Evolutionary conservation across 2,888 invertebrate species (phyloP), one percentile per base, ranked within the genome.

Genomic region (Caenorhabditis japonica): DNA sequence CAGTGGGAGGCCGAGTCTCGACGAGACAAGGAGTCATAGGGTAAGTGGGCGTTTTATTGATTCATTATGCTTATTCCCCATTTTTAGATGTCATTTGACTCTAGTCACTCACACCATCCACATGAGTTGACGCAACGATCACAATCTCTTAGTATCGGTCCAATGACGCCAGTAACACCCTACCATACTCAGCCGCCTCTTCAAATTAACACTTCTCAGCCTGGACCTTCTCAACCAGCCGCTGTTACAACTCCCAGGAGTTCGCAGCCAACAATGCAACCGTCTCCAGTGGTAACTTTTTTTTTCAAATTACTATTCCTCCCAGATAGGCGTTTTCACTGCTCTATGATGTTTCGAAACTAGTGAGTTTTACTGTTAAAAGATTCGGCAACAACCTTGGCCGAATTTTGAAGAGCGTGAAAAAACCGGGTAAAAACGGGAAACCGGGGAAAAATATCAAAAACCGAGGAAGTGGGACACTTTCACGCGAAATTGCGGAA

Each of bases 71-170:
- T n/a, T n/a, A n/a, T n/a, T n/a, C n/a, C n/a, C 30, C 10, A 30
- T 30, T 30, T 30, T 5, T 10, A 30, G 30, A 46, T 25, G 4
- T 17, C 43, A 4, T 17, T 43, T 10, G 19, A 43, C 17, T 17
- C 43, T 12, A 3, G 17, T 12, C 43, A 12, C n/a, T 3, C n/a
- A 3, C 44, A 52, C 21, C 59, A 49, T 25, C 58, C 51, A 0
- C 44, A 27, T 21, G 59, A 69, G n/a, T 21, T 64, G n/a, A 41
- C 55, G 10, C 64, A 64, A 49, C 39, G 64, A 2, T 56, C 55
- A 1, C 55, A 64, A 10, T 64, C 64, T 4, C 25, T 64, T 25
- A 49, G 41, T 5, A 27, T 64, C 5, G 64, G 64, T 12, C 64
- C 64, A 13, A 39, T 25, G 55, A 64, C 64, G 5, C 64, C 64